These are phyloP conservation scores for Lota lota DNA, from an alignment of 2,113 vertebrate genomes.

Conservation along the genomic window DNA sequence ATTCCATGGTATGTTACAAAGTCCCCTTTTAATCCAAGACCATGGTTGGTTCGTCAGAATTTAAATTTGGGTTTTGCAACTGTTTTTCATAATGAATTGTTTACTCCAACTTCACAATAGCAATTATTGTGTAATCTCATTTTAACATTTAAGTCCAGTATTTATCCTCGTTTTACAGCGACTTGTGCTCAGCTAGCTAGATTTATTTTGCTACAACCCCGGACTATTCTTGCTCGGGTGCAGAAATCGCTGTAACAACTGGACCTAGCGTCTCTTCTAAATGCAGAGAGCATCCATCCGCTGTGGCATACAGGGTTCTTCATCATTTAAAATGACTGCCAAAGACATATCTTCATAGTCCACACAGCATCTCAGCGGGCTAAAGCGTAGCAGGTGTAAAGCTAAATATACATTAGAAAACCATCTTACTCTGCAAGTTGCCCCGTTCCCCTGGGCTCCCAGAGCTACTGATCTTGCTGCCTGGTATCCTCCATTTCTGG, in stretches of 20 bases:
- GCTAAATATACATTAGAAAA: slow-evolving; percentile 77
- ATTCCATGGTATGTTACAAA: too few relatives aligned
- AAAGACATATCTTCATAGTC: slow-evolving; percentile 35
- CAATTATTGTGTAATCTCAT: too few relatives aligned
- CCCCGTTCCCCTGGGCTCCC: slow-evolving; percentile 60
- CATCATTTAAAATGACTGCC: slow-evolving; percentile 56
- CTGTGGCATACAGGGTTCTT: slow-evolving; percentile 39
- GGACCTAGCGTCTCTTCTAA: slow-evolving; percentile 14
- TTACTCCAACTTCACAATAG: too few relatives aligned
- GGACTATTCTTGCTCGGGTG: slow-evolving; percentile 42
- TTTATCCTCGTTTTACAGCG: too few relatives aligned
- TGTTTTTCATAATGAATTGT: too few relatives aligned
- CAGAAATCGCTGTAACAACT: slow-evolving; percentile 23
- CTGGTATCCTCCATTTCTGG: slow-evolving; percentile 73
- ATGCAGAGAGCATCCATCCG: slow-evolving; percentile 27
- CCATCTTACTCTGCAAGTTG: slow-evolving; percentile 68
- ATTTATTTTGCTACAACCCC: too few relatives aligned
- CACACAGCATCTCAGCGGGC: slow-evolving; percentile 40
- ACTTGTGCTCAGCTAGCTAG: too few relatives aligned
- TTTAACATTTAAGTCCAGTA: too few relatives aligned
- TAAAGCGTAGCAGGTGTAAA: slow-evolving; percentile 71
- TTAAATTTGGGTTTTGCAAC: too few relatives aligned
- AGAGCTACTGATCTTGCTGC: slow-evolving; percentile 67
- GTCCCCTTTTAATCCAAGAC: too few relatives aligned
- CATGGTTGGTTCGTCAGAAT: too few relatives aligned